phyloP scores from a whole-genome alignment of 2,113 vertebrate genomes.

The Polypterus senegalus region DNA sequence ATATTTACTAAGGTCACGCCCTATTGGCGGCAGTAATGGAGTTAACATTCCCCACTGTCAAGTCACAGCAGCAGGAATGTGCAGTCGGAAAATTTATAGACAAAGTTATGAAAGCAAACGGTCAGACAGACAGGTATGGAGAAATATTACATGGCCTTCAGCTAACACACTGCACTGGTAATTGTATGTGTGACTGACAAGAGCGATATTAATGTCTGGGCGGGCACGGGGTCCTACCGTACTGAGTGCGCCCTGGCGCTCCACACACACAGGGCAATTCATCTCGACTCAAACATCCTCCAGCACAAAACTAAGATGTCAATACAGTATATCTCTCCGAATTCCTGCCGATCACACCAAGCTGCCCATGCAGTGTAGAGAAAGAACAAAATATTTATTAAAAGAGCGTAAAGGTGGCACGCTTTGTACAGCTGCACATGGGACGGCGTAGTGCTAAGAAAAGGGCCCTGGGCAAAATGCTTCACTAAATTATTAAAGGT shows the following conservation, averaged over 20 bases:
- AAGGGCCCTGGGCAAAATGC: too few species aligned
- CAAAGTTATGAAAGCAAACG: slow-evolving; percentile 11
- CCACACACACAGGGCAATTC: not conserved
- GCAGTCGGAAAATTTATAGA: not conserved
- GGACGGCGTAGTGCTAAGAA: too few species aligned
- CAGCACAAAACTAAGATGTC: slow-evolving; percentile 6
- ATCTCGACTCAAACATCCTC: slow-evolving; percentile 1
- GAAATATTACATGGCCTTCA: slow-evolving; percentile 9
- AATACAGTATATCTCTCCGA: slow-evolving; percentile 13
- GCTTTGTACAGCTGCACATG: too few species aligned
- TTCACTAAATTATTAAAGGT: too few species aligned
- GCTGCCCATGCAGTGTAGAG: slow-evolving; percentile 13
- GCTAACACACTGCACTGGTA: not conserved
- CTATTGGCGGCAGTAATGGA: slow-evolving; percentile 24
- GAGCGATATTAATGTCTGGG: not conserved
- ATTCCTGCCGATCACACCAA: slow-evolving; percentile 17
- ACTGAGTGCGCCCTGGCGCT: not conserved
- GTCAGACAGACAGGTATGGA: slow-evolving; percentile 8
- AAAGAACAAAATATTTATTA: too few species aligned
- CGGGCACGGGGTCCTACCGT: slow-evolving; percentile 12
- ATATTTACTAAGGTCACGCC: not conserved
- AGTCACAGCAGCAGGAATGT: slow-evolving; percentile 30
- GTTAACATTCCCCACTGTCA: slow-evolving; percentile 36
- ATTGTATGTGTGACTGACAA: not conserved
- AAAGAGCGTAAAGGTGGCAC: too few species aligned